Percentiles rank a stretch among this genome's conserved stretches.
Evolutionary conservation across 2,888 invertebrate species (phyloP).

Genomic region (Adelphocoris suturalis): DNA sequence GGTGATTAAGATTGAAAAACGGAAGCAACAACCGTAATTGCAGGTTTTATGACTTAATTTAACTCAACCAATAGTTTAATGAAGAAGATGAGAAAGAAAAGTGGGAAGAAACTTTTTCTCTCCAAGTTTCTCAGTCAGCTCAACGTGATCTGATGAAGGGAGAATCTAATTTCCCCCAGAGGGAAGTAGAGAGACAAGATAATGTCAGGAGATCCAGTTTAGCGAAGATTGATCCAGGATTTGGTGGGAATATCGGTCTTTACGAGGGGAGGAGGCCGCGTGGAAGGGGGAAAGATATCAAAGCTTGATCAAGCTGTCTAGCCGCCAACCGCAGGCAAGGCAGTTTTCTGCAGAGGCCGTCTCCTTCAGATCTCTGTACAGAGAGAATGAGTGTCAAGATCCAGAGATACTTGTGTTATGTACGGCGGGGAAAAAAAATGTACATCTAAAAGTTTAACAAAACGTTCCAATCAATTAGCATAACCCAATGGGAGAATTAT

Average conservation of each 20-base stretch:
- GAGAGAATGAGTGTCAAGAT: neutral
- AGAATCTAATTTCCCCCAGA: conserved; percentile 42
- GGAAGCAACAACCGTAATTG: conserved; percentile 16
- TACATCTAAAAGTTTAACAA: no score
- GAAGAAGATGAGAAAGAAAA: conserved; percentile 33
- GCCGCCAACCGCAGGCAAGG: conserved; percentile 50
- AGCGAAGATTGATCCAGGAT: conserved; percentile 46
- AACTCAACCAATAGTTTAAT: conserved; percentile 17
- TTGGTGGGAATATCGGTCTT: conserved; percentile 45
- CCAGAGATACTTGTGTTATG: no score
- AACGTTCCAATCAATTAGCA: no score
- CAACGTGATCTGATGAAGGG: conserved; percentile 8
- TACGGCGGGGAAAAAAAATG: no score
- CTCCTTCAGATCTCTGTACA: neutral
- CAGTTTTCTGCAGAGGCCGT: neutral
- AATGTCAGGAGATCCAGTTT: conserved; percentile 52
- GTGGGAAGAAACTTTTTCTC: conserved; percentile 23
- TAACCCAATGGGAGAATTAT: no score
- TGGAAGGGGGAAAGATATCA: conserved; percentile 12
- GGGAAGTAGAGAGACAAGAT: conserved; percentile 39
- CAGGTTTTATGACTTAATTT: neutral
- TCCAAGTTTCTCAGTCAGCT: conserved; percentile 36
- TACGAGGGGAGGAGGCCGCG: neutral
- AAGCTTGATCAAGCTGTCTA: neutral
- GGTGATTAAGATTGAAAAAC: neutral